Evolutionary conservation across 2,797 vertebrate species (phyloP), one percentile per base, ranked within the genome.

Genomic region (Chloroceryle amazona): DNA sequence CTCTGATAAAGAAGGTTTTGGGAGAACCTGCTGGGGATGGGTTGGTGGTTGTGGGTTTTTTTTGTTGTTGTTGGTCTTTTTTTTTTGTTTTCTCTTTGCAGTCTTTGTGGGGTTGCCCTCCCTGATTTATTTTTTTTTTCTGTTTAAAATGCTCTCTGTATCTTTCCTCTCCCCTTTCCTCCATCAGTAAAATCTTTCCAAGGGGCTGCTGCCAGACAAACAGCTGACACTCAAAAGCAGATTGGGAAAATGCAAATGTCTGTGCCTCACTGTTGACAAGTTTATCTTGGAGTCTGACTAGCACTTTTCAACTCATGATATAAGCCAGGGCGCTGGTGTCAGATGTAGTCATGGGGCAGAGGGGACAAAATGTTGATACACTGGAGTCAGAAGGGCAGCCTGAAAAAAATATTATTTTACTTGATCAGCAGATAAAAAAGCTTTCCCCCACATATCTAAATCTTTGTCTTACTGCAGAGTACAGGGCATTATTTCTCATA

Each of bases 1-100:
- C 96, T 90, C 97, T 97, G 98, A 98, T 98, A 98, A 98, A 98
- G 97, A 96, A 98, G 96, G 97, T 96, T 97, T 97, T 98, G 98
- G 97, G 96, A 97, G 97, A 97, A 97, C 96, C 97, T 96, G 96
- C 90, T 96, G 89, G 96, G 65, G 93, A 89, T 85, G 89, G 87
- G 52, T 9, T 67, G n/a, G 66, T 42, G 23, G 25, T 60, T 37
- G 18, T 37, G 26, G 58, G 58, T 61, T 63, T 20, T 39, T 39
- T 8, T 39, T 39, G 37, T 39, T 39, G 37, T 37, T 37, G 35
- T 37, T 8, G 44, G 6, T 46, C 35, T 46, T 22, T 19, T 47
- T 49, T 61, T n/a, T 65, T 76, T 92, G 44, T 93, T 76, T 90
- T 95, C 72, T 88, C 76, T 92, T 90, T 66, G 67, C 80, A 44